Evolutionary conservation across 2,888 invertebrate genomes (phyloP), one percentile per base, ranked within the genome.

Genomic region (Polietes domitor): DNA sequence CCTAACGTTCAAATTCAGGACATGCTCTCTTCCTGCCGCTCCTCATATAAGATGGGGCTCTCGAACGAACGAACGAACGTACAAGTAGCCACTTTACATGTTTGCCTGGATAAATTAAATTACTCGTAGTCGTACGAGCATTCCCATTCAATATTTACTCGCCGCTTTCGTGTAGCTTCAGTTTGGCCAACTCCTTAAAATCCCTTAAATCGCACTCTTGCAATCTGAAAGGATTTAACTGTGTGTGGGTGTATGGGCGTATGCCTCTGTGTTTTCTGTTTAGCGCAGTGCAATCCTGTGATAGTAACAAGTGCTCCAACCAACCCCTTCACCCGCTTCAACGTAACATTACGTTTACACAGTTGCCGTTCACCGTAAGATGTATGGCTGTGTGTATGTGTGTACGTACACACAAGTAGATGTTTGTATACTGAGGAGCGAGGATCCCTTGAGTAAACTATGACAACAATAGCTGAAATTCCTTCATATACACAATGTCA

Each of bases 401-500:
- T 9, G 65, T 41, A 26, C 26, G 15, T 71, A 53, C 47, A 26
- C 58, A 26, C 26, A 15, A 58, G 58, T 15, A n/a, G 47, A 47
- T 47, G 47, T n/a, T 65, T 71, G 70, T 71, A 21, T 32, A 72
- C 72, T n/a, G 71, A n/a, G n/a, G n/a, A n/a, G 53, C 50, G 50
- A 72, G 63, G 72, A 72, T 72, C 26, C 72, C 26, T 78, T 78
- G 37, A 50, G 63, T 76, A 61, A 63, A 72, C 77, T 71, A 70
- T 28, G 58, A 17, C 41, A 73, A 73, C 73, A 73, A 72, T 73
- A 73, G 65, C 41, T 19, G 17, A 73, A 47, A 58, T 55, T 73
- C 65, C 19, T 68, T 19, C 15, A 19, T 19, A 32, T 37, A 47
- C 17, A n/a, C 32, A 68, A 55, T 41, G 15, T 17, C 68, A 61